Evolutionary conservation across 2,888 invertebrate genomes (phyloP), one percentile per base, ranked within the genome.

Genomic region (Caenorhabditis drosophilae): DNA sequence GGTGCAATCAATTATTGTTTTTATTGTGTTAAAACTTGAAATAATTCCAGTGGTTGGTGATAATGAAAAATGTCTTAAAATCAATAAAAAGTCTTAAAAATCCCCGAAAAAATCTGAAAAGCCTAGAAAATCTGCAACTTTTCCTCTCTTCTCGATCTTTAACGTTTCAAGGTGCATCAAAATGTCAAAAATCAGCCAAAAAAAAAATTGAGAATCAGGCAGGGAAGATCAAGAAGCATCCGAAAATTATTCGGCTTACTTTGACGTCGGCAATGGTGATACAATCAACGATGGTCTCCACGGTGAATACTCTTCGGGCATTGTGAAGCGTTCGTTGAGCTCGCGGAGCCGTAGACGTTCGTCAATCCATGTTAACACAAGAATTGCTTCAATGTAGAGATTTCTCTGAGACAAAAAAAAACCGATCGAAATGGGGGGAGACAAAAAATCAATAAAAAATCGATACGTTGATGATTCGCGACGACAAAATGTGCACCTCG

Each of bases 341-440:
- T 82, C 82, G 11, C 82, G 60, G 18, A 82, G 67, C 0, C 69
- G 51, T 4, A 82, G 70, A 9, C 82, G 76, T 20, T 82, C 79
- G 60, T 82, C 82, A 16, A 75, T 61, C 70, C 75, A 80, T 26
- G 73, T 63, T 31, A 75, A 55, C 18, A 67, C 57, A 1, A 80
- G 44, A 15, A 73, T 57, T 23, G 74, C 49, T 46, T 80, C 78
- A n/a, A 77, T 51, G 46, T 54, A 54, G 4, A 79, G 48, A n/a
- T 50, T 38, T 16, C 69, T 51, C 77, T 75, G 53, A 36, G 66
- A 51, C 31, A 2, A 20, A 12, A 38, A 38, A 15, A 36, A 18
- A 38, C 16, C 4, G 9, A 38, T 25, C 57, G 26, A 51, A 45
- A 38, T 40, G 4, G 22, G 22, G 3, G 4, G 25, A 25, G n/a